Evolutionary conservation across 1,140 invertebrate species (phyloP), one percentile per base, ranked within the genome.

Genomic region (Ceratina japonica): DNA sequence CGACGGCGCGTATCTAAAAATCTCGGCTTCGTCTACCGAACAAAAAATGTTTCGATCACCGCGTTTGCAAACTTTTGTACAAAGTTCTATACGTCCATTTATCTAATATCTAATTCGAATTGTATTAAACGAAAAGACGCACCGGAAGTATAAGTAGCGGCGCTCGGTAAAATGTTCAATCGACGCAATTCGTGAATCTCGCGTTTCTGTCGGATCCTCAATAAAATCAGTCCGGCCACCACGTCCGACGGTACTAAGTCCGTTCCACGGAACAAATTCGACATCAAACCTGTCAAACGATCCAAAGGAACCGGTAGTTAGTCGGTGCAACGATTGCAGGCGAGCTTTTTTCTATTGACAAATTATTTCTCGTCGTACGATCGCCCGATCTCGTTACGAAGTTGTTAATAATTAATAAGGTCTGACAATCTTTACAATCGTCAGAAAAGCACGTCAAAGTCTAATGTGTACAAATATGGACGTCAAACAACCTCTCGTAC

Each of bases 161-260:
- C 95, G 85, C 94, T 93, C 83, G 95, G 93, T 22, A 96, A 87
- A 91, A 96, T 94, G 88, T 96, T 95, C 49, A 96, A 93, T 81
- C 95, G 92, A 61, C 94, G 90, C 89, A 95, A 94, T 90, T 96
- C 95, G 71, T 95, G 92, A 1, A 94, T 95, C 88, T 96, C 95
- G 16, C 94, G 92, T 90, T 96, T 96, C 86, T 96, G 95, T 84
- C 94, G 95, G 61, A 96, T 94, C 90, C 95, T 91, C 0, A 98
- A 92, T 7, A 98, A 93, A 22, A 98, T 94, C 74, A 97, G 95
- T 7, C 97, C 98, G 18, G 97, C 97, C 62, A 97, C 95, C 20
- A 98, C 94, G 89, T 98, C 98, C 0, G 97, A 97, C 0, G 97
- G 96, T 2, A 98, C 97, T 24, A 98, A 91, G 92, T 98, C 97